phyloP scores from a whole-genome alignment of 2,113 vertebrate genomes.

The Microcebus griseorufus region DNA sequence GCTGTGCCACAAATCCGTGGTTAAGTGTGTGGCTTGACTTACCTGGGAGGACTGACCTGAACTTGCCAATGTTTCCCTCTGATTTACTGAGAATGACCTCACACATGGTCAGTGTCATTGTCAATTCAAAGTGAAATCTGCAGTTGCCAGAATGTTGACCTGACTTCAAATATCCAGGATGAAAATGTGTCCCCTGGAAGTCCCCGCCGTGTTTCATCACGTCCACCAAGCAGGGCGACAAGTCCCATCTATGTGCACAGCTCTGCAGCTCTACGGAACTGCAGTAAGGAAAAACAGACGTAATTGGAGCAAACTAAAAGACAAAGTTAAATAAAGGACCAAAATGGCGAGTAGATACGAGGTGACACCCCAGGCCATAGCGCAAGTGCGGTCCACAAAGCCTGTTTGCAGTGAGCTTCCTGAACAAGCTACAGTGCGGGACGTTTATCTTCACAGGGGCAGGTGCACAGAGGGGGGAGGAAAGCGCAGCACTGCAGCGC shows the following conservation, averaged over 20 bases:
- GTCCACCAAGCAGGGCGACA: neutral
- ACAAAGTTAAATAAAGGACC: neutral
- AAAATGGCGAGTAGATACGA: neutral
- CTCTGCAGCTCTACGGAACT: neutral
- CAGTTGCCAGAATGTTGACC: neutral
- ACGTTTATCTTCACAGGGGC: neutral
- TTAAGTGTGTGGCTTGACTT: conserved; percentile 52
- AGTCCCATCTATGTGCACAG: rapidly evolving
- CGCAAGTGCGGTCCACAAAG: rapidly evolving
- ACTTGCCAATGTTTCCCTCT: neutral
- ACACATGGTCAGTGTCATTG: neutral
- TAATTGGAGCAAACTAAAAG: neutral
- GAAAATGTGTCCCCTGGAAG: neutral
- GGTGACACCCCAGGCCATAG: neutral
- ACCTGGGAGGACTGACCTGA: neutral
- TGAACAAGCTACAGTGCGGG: neutral
- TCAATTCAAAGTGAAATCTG: neutral
- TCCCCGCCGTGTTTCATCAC: neutral
- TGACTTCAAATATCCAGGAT: neutral
- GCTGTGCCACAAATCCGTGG: conserved; percentile 33
- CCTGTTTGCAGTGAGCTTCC: neutral
- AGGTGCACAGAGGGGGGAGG: rapidly evolving
- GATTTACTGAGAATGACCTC: neutral
- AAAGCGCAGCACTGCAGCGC: rapidly evolving
- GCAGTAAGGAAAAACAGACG: neutral